These are phyloP conservation scores for Procambarus virginalis DNA, from an alignment of 1,140 invertebrate genomes.

Conservation along the genomic window DNA sequence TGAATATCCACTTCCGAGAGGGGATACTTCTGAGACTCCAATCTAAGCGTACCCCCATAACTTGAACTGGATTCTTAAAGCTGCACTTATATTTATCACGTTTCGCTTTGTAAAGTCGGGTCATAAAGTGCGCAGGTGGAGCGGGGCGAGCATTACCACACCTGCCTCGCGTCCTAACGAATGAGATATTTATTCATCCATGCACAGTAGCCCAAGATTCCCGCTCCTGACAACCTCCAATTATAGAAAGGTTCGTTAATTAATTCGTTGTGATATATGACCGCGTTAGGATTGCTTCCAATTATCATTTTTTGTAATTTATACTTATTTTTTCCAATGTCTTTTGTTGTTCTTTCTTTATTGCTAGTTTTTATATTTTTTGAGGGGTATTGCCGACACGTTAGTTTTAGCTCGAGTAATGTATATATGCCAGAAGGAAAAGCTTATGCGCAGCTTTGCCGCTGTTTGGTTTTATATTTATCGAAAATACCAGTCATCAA, in stretches of 20 bases:
- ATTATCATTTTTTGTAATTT: neutral
- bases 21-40: neutral
- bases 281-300: neutral
- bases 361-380: neutral
- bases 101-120: neutral
- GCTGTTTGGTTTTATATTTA: neutral
- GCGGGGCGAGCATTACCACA: neutral
- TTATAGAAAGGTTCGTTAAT: conserved; percentile 4
- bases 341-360: neutral
- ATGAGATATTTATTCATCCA: conserved; percentile 3
- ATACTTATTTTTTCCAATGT: neutral
- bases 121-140: neutral
- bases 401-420: neutral
- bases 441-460: neutral
- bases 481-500: neutral
- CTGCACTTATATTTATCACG: neutral
- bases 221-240: conserved; percentile 4
- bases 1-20: neutral
- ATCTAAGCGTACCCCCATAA: neutral
- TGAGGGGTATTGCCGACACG: no score
- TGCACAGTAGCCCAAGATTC: neutral
- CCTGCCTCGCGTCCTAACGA: conserved; percentile 7
- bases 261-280: conserved; percentile 5
- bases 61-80: neutral
- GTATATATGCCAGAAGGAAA: neutral